Conservation (phyloP, 2,888 invertebrate species). For the Philereme transversata region DNA sequence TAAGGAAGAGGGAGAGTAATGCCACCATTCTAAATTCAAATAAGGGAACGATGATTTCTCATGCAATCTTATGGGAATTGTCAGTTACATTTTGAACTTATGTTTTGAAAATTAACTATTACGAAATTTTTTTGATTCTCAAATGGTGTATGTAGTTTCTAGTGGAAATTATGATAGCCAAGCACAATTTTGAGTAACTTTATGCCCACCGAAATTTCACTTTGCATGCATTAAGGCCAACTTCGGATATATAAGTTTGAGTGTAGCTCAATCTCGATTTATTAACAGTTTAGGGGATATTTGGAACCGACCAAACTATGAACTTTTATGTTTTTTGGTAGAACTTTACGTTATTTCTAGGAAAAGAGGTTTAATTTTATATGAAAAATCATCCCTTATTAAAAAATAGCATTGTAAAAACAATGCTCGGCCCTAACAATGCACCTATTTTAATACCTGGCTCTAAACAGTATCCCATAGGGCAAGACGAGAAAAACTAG, state of each 20-base stretch:
- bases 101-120: too few species aligned
- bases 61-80: slow-evolving; percentile 2
- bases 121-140: background rate
- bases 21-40: slow-evolving; percentile 16
- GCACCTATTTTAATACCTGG: too few species aligned
- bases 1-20: slow-evolving; percentile 10
- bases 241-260: slow-evolving; percentile 15
- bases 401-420: background rate
- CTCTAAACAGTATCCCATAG: slow-evolving; percentile 16
- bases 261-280: slow-evolving; percentile 13
- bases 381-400: background rate
- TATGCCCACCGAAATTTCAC: slow-evolving; percentile 21
- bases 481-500: slow-evolving; percentile 34
- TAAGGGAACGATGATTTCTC: slow-evolving; percentile 6
- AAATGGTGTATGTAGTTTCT: slow-evolving; percentile 8
- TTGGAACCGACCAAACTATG: too few species aligned
- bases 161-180: slow-evolving; percentile 9
- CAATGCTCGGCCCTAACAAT: too few species aligned
- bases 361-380: too few species aligned
- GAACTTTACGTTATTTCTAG: too few species aligned
- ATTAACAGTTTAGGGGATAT: background rate
- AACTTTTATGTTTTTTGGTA: too few species aligned
- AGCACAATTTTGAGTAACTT: slow-evolving; percentile 16
- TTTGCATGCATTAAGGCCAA: slow-evolving; percentile 27
- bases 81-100: slow-evolving; percentile 3